phyloP scores from a whole-genome alignment of 2,888 invertebrate species.

The Galerucella pusilla region DNA sequence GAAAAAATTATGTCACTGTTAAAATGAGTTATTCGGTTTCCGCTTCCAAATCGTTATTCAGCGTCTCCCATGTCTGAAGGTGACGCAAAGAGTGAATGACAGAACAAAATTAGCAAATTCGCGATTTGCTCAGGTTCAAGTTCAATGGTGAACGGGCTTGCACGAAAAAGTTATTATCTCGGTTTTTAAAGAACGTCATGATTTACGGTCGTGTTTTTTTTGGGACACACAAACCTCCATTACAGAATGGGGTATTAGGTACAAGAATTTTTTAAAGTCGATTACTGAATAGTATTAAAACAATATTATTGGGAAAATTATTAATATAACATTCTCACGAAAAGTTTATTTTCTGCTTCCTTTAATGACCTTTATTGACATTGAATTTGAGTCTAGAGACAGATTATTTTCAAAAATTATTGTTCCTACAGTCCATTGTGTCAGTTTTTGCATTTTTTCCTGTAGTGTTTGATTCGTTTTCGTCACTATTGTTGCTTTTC shows the following conservation, averaged over 20 bases:
- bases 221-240: not conserved
- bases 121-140: slow-evolving; percentile 12
- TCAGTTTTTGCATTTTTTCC: no score
- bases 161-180: slow-evolving; percentile 6
- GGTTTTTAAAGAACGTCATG: not conserved
- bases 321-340: no score
- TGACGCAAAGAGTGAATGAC: slow-evolving; percentile 15
- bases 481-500: not conserved
- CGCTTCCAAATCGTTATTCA: not conserved
- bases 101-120: slow-evolving; percentile 1
- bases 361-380: no score
- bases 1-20: no score
- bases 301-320: no score
- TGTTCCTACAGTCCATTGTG: no score
- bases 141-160: slow-evolving; percentile 4
- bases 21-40: not conserved
- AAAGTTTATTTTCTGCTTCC: no score
- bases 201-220: not conserved
- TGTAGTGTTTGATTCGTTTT: no score
- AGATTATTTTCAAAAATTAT: no score
- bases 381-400: no score
- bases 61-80: not conserved
- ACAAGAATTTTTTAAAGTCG: not conserved
- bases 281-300: no score
- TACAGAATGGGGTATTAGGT: not conserved